phyloP scores from a whole-genome alignment of 2,797 vertebrate genomes.

The Columba guinea region DNA sequence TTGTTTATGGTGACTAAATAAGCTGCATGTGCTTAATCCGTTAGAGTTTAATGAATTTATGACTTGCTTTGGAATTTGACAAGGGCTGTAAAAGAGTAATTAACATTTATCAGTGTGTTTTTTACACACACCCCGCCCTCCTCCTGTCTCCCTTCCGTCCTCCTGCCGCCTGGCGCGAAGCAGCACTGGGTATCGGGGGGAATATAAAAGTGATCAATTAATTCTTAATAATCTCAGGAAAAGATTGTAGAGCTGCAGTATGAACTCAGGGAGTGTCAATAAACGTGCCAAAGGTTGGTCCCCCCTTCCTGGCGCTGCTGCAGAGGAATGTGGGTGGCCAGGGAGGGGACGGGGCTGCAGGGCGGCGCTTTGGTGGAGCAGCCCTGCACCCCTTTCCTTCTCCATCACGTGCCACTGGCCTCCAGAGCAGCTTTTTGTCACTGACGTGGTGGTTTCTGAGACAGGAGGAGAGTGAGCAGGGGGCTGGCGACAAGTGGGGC shows the following conservation, averaged over 20 bases:
- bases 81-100: conserved; percentile 87
- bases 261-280: conserved; percentile 95
- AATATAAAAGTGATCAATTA: conserved; percentile 85
- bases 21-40: conserved; percentile 90
- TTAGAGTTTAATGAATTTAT: conserved; percentile 98
- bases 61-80: conserved; percentile 90
- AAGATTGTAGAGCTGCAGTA: conserved; percentile 80
- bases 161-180: conserved; percentile 35
- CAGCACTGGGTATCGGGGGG: conserved; percentile 72
- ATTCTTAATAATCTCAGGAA: conserved; percentile 83
- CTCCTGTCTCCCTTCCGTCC: conserved; percentile 44
- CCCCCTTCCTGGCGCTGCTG: background rate
- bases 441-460: background rate
- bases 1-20: conserved; percentile 96
- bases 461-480: background rate
- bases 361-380: background rate
- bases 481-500: background rate
- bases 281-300: conserved; percentile 83
- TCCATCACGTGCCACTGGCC: background rate
- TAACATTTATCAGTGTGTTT: conserved; percentile 86
- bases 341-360: background rate
- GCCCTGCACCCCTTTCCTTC: background rate
- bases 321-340: conserved; percentile 21
- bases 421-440: background rate
- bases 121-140: conserved; percentile 70